Percentiles rank a stretch among this genome's conserved stretches.
These are phyloP conservation scores for Rhombomys opimus DNA, from an alignment of 2,113 vertebrate genomes.

Conservation along the genomic window DNA sequence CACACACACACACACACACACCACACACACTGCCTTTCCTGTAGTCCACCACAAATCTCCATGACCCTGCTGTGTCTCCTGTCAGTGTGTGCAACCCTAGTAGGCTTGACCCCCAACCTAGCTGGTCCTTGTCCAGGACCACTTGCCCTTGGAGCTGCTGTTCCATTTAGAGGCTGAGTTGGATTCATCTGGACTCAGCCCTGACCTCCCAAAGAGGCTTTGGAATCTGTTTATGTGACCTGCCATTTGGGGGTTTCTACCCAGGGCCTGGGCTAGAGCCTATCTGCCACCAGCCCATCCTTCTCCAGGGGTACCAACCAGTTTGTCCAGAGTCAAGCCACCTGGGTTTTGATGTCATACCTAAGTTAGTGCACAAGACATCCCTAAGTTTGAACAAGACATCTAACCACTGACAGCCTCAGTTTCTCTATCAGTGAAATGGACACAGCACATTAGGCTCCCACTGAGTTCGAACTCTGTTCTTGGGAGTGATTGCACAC, in stretches of 20 bases:
- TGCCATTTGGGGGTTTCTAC: neutral
- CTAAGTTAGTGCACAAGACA: too few relatives aligned
- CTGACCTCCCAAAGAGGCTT: neutral
- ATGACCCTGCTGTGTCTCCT: neutral
- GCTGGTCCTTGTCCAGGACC: neutral
- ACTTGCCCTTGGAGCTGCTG: neutral
- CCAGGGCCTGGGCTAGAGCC: neutral
- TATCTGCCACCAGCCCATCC: neutral
- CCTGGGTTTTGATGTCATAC: neutral
- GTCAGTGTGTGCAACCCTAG: too few relatives aligned
- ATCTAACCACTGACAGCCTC: neutral
- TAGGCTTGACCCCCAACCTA: neutral
- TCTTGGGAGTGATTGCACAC: neutral
- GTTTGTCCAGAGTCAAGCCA: too few relatives aligned
- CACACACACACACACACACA: neutral
- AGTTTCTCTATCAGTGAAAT: neutral
- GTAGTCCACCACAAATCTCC: neutral
- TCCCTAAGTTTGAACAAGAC: neutral
- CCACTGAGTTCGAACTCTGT: fast-evolving
- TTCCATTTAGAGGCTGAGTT: neutral
- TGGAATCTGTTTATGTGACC: neutral
- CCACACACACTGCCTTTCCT: neutral
- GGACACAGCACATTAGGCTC: neutral
- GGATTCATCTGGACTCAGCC: neutral
- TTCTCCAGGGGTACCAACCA: neutral